Evolutionary conservation across 2,888 invertebrate genomes (phyloP).

Genomic region (Agriopis marginaria): DNA sequence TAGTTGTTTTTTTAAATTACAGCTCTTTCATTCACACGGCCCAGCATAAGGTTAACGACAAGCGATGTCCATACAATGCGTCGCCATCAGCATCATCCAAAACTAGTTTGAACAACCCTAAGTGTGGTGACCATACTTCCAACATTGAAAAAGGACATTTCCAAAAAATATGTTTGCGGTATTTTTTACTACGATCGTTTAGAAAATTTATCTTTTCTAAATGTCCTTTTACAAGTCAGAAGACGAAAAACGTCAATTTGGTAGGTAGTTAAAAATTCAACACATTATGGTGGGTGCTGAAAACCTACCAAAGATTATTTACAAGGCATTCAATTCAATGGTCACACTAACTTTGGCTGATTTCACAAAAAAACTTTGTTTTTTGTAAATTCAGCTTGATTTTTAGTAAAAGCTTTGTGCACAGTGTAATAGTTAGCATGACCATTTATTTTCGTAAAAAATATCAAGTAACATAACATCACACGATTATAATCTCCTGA

Average conservation of each 20-base stretch:
- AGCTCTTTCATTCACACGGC: conserved; percentile 60
- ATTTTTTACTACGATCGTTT: too few species aligned
- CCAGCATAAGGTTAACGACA: conserved; percentile 83
- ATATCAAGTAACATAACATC: conserved; percentile 78
- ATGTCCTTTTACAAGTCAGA: conserved; percentile 46
- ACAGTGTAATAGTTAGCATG: conserved; percentile 57
- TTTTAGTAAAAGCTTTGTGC: conserved; percentile 61
- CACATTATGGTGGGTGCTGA: conserved; percentile 70
- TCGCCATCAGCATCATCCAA: conserved; percentile 54
- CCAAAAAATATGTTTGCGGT: background rate
- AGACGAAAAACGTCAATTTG: conserved; percentile 64
- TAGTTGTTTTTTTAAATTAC: background rate
- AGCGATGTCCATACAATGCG: conserved; percentile 84
- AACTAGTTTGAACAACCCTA: conserved; percentile 59
- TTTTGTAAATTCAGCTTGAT: conserved; percentile 54
- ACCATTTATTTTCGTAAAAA: conserved; percentile 63
- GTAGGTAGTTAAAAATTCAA: conserved; percentile 73
- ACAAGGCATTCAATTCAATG: conserved; percentile 79
- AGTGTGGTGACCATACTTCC: conserved; percentile 55
- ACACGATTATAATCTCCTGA: conserved; percentile 76
- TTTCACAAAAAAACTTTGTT: conserved; percentile 48
- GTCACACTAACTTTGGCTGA: conserved; percentile 66
- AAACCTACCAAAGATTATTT: conserved; percentile 82
- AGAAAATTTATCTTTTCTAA: conserved; percentile 8
- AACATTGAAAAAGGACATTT: conserved; percentile 44